phyloP scores from a whole-genome alignment of 2,113 vertebrate genomes.

The Lycaon pictus region DNA sequence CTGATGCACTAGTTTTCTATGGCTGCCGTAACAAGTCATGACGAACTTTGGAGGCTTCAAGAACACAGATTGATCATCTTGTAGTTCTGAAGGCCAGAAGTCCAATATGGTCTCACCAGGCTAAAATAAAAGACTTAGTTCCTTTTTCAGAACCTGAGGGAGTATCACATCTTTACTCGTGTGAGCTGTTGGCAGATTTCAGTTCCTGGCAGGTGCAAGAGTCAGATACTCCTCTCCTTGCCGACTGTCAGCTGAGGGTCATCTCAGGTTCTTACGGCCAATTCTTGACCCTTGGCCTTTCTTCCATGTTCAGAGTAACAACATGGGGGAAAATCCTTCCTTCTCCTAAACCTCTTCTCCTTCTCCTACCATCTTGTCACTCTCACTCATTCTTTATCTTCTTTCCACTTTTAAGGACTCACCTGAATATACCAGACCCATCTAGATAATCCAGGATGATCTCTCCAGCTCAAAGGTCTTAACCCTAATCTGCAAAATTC shows the following conservation, averaged over 20 bases:
- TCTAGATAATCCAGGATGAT: not conserved
- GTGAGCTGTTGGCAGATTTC: not conserved
- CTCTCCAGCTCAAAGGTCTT: not conserved
- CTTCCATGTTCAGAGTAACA: not conserved
- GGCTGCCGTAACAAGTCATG: not conserved
- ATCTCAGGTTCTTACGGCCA: not conserved
- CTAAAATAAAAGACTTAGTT: not conserved
- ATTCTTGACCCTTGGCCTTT: not conserved
- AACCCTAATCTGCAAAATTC: not conserved
- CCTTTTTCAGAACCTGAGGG: not conserved
- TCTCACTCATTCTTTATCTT: not conserved
- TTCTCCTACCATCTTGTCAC: not conserved
- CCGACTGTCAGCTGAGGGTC: not conserved
- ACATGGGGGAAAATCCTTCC: too few relatives aligned
- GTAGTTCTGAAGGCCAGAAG: not conserved
- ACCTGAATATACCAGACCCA: not conserved
- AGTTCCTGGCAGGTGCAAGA: not conserved
- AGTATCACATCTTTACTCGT: not conserved
- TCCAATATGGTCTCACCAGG: rapidly evolving
- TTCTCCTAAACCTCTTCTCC: not conserved
- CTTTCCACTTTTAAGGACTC: not conserved
- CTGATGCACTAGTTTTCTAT: not conserved
- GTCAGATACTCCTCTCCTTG: not conserved
- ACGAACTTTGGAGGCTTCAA: not conserved
- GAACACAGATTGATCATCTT: not conserved